Percentiles rank a stretch among this genome's conserved stretches.
Conservation (phyloP, 2,113 vertebrate species). For the Calidris pygmaea region DNA sequence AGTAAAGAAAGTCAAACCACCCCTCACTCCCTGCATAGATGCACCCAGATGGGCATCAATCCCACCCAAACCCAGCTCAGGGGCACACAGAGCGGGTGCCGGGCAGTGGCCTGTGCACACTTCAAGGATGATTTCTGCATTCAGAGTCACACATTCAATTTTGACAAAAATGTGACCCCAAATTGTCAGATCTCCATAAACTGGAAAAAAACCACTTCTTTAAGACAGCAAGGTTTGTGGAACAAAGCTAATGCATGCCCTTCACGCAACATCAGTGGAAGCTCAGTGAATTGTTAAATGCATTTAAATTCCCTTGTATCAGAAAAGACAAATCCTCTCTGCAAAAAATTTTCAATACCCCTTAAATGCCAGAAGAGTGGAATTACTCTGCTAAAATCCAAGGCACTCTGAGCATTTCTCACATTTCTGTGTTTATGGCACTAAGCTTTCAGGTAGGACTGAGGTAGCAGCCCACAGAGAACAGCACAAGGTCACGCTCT, state of each 20-base stretch:
- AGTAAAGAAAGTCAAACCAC: neutral
- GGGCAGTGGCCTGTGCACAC: rapidly evolving
- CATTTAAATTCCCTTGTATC: neutral
- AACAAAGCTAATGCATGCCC: neutral
- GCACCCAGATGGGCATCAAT: rapidly evolving
- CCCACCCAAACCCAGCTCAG: neutral
- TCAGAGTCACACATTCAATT: rapidly evolving
- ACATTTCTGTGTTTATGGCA: neutral
- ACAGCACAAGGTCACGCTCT: neutral
- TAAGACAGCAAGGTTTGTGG: neutral
- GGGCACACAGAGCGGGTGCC: rapidly evolving
- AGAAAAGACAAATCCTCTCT: neutral
- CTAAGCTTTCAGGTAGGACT: neutral
- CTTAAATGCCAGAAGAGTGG: neutral
- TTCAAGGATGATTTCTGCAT: neutral
- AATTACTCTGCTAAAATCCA: neutral
- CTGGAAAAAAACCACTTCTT: neutral
- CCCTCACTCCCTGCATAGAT: no score
- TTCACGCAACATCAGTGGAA: neutral
- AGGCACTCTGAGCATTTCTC: neutral
- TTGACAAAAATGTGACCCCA: neutral
- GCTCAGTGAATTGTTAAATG: neutral
- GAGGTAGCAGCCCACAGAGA: neutral
- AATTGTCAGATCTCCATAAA: neutral
- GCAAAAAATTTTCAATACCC: neutral